Conservation (phyloP, 2,888 invertebrate species). For the Thera obeliscata region DNA sequence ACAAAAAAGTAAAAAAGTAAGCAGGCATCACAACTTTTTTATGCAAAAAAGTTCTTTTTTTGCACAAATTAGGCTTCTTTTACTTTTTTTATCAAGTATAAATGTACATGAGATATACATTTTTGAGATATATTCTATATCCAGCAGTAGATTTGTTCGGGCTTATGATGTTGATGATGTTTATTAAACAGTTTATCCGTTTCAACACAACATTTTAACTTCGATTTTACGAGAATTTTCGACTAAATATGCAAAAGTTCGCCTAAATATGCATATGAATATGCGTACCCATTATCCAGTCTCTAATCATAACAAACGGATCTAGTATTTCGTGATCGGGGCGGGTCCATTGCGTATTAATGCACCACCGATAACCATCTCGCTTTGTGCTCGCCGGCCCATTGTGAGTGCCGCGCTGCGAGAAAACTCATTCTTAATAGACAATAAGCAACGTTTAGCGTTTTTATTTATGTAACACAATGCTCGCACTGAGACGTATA, state of each 20-base stretch:
- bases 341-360: constrained; percentile 80
- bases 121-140: no score
- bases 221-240: background rate
- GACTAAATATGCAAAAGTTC: constrained; percentile 36
- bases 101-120: no score
- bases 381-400: constrained; percentile 76
- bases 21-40: no score
- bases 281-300: constrained; percentile 8
- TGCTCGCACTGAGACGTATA: constrained; percentile 58
- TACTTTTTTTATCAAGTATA: no score
- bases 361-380: constrained; percentile 75
- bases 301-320: constrained; percentile 60
- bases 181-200: no score
- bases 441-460: constrained; percentile 80
- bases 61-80: no score
- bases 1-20: no score
- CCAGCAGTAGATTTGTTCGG: no score
- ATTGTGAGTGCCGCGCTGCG: constrained; percentile 69
- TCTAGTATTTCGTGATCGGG: constrained; percentile 80
- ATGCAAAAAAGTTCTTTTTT: no score
- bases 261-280: background rate
- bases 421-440: constrained; percentile 83
- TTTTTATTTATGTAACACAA: constrained; percentile 81
- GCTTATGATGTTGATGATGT: no score
- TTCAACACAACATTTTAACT: no score